Conservation (phyloP, 1,140 invertebrate species). For the Berghia stephanieae region DNA sequence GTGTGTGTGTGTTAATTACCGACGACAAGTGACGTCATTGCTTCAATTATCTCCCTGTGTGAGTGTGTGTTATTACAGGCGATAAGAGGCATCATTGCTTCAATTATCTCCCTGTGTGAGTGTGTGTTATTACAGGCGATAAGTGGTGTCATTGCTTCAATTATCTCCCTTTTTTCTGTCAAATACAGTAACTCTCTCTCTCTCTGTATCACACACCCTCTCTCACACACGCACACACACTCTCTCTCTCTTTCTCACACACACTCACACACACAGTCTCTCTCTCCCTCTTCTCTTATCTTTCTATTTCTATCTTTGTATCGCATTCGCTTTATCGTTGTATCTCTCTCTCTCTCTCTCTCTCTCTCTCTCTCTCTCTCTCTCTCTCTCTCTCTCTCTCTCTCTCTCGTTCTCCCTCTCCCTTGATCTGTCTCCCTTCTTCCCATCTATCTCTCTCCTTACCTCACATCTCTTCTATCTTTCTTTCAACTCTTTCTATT, state of each 20-base stretch:
- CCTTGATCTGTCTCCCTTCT: neutral
- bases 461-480: neutral
- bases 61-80: too few relatives aligned
- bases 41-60: slow-evolving; percentile 28
- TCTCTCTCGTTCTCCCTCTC: neutral
- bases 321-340: neutral
- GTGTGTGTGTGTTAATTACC: too few relatives aligned
- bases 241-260: neutral
- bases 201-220: neutral
- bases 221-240: too few relatives aligned
- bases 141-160: neutral
- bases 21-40: slow-evolving; percentile 53
- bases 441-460: neutral
- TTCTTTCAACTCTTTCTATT: neutral
- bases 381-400: neutral
- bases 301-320: neutral
- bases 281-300: neutral
- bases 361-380: neutral
- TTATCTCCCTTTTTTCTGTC: neutral
- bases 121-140: neutral
- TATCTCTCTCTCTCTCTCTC: neutral
- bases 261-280: neutral
- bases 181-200: neutral
- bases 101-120: neutral
- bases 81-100: neutral